These are phyloP conservation scores for Pyrgus malvae DNA, from an alignment of 2,888 invertebrate species.

Conservation along the genomic window DNA sequence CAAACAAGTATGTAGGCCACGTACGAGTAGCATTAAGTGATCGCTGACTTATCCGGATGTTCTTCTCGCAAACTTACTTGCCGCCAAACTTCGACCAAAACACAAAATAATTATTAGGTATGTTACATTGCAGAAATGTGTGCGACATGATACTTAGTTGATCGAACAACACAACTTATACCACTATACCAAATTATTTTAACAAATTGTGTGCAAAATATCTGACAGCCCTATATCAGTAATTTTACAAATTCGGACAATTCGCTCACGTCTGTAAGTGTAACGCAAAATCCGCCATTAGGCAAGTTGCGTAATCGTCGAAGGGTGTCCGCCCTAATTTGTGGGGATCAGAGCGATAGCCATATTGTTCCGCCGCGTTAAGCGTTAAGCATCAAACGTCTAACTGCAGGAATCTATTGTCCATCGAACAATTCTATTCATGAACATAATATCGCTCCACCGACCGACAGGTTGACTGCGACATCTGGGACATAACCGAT, in stretches of 20 bases:
- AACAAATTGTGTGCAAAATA: too few species aligned
- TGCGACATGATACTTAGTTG: too few species aligned
- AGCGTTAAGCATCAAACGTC: slow-evolving; percentile 45
- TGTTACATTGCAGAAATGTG: too few species aligned
- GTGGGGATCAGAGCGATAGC: slow-evolving; percentile 53
- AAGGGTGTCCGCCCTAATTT: slow-evolving; percentile 72
- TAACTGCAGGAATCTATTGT: slow-evolving; percentile 31
- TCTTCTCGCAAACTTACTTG: too few species aligned
- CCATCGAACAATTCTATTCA: slow-evolving; percentile 21
- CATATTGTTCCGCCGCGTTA: slow-evolving; percentile 66
- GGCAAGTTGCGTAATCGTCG: slow-evolving; percentile 66
- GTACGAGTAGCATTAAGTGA: too few species aligned
- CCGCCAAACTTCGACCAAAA: too few species aligned
- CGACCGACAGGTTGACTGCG: slow-evolving; percentile 33
- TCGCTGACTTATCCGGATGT: too few species aligned
- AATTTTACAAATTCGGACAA: slow-evolving; percentile 50
- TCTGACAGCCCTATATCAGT: slow-evolving; percentile 43
- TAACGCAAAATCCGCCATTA: slow-evolving; percentile 74
- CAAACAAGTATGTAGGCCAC: too few species aligned
- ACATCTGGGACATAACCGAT: slow-evolving; percentile 34
- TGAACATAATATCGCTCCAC: slow-evolving; percentile 7
- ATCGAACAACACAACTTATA: too few species aligned
- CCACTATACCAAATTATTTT: too few species aligned
- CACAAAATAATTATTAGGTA: too few species aligned
- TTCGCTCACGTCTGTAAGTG: slow-evolving; percentile 68